phyloP scores from a whole-genome alignment of 2,113 vertebrate species.

The Stictonetta naevosa region DNA sequence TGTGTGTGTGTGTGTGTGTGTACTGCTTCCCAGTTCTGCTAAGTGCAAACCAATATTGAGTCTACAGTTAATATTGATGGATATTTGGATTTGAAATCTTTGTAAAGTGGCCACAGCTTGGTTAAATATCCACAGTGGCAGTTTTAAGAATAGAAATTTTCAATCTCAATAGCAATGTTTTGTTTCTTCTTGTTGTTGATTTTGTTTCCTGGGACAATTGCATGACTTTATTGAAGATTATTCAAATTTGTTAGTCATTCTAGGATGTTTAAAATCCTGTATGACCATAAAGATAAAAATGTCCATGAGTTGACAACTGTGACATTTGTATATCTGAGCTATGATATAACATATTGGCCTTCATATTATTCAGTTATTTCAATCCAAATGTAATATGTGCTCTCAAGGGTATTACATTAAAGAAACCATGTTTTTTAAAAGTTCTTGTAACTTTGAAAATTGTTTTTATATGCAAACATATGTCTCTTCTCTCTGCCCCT shows the following conservation, averaged over 20 bases:
- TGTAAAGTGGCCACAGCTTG: not conserved
- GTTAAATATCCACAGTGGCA: not conserved
- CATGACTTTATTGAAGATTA: not conserved
- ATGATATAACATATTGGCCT: rapidly evolving
- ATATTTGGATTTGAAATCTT: not conserved
- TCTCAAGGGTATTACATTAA: not conserved
- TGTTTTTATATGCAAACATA: not conserved
- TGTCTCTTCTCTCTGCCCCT: not conserved
- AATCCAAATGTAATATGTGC: not conserved
- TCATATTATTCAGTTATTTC: not conserved
- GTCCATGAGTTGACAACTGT: not conserved
- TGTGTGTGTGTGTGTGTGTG: too few relatives aligned
- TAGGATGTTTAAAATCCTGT: not conserved
- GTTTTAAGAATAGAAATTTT: not conserved
- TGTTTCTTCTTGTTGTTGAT: not conserved
- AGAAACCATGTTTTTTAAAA: not conserved
- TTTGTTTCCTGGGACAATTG: not conserved
- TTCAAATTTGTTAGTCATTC: not conserved
- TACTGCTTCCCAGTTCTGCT: not conserved
- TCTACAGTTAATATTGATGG: not conserved
- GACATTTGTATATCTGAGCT: not conserved
- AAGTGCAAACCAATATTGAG: not conserved
- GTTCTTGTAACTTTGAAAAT: not conserved
- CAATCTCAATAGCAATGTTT: not conserved
- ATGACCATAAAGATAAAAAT: not conserved